Evolutionary conservation across 2,113 vertebrate genomes (phyloP).

Genomic region (Rousettus leschenaultii): DNA sequence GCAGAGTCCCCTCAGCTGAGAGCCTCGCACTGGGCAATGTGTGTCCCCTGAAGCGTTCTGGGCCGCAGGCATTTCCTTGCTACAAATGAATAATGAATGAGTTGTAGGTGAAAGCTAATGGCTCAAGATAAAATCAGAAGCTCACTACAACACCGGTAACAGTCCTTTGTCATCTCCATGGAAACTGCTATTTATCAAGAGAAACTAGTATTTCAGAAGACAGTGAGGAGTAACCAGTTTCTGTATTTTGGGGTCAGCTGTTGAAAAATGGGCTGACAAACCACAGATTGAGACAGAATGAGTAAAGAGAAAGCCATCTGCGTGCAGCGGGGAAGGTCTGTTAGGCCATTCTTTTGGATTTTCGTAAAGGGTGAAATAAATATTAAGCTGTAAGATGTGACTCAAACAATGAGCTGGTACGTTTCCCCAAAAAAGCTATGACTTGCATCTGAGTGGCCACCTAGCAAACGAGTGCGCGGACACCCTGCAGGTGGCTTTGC

Average conservation of each 20-base stretch:
- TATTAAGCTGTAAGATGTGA: background rate
- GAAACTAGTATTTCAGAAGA: constrained; percentile 60
- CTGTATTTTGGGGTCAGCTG: constrained; percentile 38
- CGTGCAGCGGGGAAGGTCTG: background rate
- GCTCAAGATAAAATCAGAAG: constrained; percentile 82
- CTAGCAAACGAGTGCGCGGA: background rate
- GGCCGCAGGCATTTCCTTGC: constrained; percentile 77
- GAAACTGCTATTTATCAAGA: constrained; percentile 78
- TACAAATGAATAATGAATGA: constrained; percentile 83
- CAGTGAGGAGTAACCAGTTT: constrained; percentile 61
- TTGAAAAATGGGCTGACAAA: constrained; percentile 41
- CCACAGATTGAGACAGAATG: background rate
- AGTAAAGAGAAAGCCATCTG: constrained; percentile 32
- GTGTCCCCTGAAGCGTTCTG: constrained; percentile 66
- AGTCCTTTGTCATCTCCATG: constrained; percentile 81
- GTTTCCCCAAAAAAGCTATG: background rate
- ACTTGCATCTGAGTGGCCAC: background rate
- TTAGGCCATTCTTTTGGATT: background rate
- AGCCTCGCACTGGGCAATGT: background rate
- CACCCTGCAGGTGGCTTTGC: background rate
- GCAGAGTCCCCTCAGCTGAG: background rate
- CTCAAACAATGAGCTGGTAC: background rate
- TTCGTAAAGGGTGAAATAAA: background rate
- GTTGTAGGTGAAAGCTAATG: constrained; percentile 79
- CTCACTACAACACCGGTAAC: constrained; percentile 75